These are phyloP conservation scores for Nebria salina DNA, from an alignment of 2,888 invertebrate species.

Conservation along the genomic window DNA sequence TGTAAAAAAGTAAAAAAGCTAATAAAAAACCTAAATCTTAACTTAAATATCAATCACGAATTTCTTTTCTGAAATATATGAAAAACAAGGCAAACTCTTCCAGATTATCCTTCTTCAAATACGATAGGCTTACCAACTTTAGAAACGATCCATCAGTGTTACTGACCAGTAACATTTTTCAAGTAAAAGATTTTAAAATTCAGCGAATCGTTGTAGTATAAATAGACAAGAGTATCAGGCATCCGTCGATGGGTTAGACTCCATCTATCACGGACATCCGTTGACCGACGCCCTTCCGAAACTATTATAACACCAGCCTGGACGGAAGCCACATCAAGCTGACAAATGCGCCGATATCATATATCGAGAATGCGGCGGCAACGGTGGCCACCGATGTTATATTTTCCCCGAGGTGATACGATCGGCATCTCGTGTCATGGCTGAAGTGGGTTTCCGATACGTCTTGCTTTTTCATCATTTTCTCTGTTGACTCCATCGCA, in stretches of 20 bases:
- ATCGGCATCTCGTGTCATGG: constrained; percentile 8
- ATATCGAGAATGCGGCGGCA: constrained; percentile 20
- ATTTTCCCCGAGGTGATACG: constrained; percentile 25
- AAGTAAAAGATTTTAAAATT: constrained; percentile 42
- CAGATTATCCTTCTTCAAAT: not conserved
- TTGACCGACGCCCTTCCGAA: constrained; percentile 28
- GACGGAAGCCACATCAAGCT: constrained; percentile 43
- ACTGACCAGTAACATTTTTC: constrained; percentile 16
- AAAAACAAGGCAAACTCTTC: not conserved
- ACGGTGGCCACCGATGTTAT: constrained; percentile 24
- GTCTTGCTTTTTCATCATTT: constrained; percentile 12
- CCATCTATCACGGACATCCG: constrained; percentile 42
- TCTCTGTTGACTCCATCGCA: not conserved
- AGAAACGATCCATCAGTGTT: constrained; percentile 33
- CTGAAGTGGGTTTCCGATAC: constrained; percentile 22
- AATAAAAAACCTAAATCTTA: too few species aligned
- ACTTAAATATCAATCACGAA: not conserved
- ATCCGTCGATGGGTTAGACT: constrained; percentile 19
- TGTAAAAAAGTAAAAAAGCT: not conserved
- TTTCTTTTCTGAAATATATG: not conserved
- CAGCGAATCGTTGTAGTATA: constrained; percentile 10
- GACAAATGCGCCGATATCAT: constrained; percentile 44
- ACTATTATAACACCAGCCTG: constrained; percentile 35
- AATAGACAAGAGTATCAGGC: not conserved
- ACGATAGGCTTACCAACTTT: not conserved